These are phyloP conservation scores for Strix aluco DNA, from an alignment of 2,113 vertebrate genomes.

Conservation along the genomic window DNA sequence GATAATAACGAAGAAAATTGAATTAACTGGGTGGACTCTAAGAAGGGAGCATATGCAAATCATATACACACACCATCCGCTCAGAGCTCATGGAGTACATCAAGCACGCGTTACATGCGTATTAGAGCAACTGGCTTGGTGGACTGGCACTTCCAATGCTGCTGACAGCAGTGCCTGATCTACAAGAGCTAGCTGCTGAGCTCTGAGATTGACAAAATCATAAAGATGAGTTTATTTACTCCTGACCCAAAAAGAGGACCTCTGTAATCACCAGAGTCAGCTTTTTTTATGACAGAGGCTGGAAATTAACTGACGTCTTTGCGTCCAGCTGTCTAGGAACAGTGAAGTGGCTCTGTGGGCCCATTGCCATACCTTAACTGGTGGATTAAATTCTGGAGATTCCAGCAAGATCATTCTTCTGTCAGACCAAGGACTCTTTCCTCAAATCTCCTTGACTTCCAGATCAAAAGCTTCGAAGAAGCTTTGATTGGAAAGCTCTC, in stretches of 20 bases:
- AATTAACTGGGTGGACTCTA: not conserved
- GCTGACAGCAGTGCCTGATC: not conserved
- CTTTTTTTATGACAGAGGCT: not conserved
- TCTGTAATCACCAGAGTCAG: not conserved
- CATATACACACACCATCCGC: not conserved
- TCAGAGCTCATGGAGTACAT: not conserved
- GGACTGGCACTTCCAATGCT: not conserved
- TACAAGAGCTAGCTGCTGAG: not conserved
- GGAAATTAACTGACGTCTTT: not conserved
- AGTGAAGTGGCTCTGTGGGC: not conserved
- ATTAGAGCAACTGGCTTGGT: not conserved
- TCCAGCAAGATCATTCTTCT: not conserved
- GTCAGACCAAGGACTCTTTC: not conserved
- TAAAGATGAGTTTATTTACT: not conserved
- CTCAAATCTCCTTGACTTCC: not conserved
- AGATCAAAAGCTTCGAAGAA: not conserved
- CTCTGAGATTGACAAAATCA: not conserved
- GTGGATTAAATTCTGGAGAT: not conserved
- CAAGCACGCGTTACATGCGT: not conserved
- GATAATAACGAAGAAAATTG: not conserved
- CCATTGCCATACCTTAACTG: not conserved
- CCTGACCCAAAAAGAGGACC: not conserved
- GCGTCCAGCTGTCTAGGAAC: not conserved
- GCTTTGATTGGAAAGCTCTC: not conserved
- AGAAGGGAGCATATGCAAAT: not conserved